These are phyloP conservation scores for Ecliptopera silaceata DNA, from an alignment of 2,888 invertebrate genomes.

Conservation along the genomic window DNA sequence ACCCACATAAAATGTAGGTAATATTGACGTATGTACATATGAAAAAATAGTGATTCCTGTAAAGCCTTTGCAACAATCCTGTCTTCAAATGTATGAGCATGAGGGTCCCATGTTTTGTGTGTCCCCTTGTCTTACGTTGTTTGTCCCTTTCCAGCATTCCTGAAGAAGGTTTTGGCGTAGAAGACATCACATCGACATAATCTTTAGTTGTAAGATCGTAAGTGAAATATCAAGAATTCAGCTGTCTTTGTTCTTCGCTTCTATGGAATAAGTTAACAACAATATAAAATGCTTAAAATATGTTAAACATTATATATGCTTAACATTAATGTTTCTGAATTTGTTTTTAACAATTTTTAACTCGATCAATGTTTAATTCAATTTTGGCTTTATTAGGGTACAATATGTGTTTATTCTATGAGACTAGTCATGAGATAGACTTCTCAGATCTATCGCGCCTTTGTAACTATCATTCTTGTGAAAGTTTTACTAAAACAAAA, in stretches of 20 bases:
- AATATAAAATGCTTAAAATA: slow-evolving; percentile 5
- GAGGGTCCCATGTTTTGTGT: slow-evolving; percentile 55
- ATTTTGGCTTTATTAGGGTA: not conserved
- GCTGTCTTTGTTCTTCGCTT: slow-evolving; percentile 51
- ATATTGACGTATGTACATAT: too few relatives aligned
- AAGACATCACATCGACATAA: slow-evolving; percentile 68
- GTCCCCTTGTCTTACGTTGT: slow-evolving; percentile 62
- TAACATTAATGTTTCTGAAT: slow-evolving; percentile 31
- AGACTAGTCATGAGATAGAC: not conserved
- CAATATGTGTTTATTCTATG: too few relatives aligned
- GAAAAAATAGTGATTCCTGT: not conserved
- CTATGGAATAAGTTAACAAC: slow-evolving; percentile 22
- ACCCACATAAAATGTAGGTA: not conserved
- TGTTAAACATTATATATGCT: too few relatives aligned
- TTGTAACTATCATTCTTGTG: not conserved
- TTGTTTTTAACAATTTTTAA: slow-evolving; percentile 33
- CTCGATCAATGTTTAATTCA: slow-evolving; percentile 10
- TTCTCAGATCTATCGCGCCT: not conserved
- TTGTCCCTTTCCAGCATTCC: slow-evolving; percentile 87
- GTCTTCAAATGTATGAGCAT: slow-evolving; percentile 39
- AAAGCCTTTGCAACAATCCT: slow-evolving; percentile 16
- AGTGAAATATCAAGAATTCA: slow-evolving; percentile 58
- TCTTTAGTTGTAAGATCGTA: slow-evolving; percentile 84
- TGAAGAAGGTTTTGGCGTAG: slow-evolving; percentile 90
- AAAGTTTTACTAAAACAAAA: not conserved